Conservation (phyloP, 2,797 vertebrate species). For the Diplodus sargus region DNA sequence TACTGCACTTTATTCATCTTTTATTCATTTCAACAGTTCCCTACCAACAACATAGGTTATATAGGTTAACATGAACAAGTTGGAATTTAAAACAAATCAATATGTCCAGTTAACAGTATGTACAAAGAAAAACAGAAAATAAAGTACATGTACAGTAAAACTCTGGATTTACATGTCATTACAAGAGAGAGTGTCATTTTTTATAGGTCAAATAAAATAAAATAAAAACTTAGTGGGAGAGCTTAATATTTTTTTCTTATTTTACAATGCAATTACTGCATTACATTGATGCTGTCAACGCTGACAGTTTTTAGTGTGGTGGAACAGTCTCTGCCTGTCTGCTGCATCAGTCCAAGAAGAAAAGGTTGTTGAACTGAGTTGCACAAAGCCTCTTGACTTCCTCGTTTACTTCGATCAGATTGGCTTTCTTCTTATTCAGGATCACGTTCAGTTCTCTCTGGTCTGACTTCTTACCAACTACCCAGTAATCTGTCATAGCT, state of each 20-base stretch:
- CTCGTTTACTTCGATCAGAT: conserved; percentile 99
- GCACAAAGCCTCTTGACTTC: conserved; percentile 98
- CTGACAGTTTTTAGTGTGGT: conserved; percentile 84
- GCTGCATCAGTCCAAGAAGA: conserved; percentile 93
- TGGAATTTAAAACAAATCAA: conserved; percentile 47
- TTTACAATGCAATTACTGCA: conserved; percentile 98
- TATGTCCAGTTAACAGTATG: conserved; percentile 65
- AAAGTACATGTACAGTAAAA: conserved; percentile 88
- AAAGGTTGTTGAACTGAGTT: conserved; percentile 99
- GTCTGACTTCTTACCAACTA: conserved; percentile 98
- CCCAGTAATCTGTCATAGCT: conserved; percentile 99
- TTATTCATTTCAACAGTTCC: no score
- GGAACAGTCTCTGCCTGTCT: conserved; percentile 57
- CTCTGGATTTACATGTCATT: conserved; percentile 89
- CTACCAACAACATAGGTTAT: no score
- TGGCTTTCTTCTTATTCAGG: conserved; percentile 98
- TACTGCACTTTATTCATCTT: no score
- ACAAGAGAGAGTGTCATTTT: conserved; percentile 85
- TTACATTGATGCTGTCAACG: conserved; percentile 91
- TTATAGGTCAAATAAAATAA: conserved; percentile 88
- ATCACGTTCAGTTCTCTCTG: conserved; percentile 98
- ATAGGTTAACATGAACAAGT: conserved; percentile 23
- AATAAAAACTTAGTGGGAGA: conserved; percentile 87
- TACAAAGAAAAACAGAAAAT: conserved; percentile 78
- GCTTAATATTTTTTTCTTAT: conserved; percentile 84